These are phyloP conservation scores for Puntigrus tetrazona DNA, from an alignment of 2,113 vertebrate genomes.

Conservation along the genomic window DNA sequence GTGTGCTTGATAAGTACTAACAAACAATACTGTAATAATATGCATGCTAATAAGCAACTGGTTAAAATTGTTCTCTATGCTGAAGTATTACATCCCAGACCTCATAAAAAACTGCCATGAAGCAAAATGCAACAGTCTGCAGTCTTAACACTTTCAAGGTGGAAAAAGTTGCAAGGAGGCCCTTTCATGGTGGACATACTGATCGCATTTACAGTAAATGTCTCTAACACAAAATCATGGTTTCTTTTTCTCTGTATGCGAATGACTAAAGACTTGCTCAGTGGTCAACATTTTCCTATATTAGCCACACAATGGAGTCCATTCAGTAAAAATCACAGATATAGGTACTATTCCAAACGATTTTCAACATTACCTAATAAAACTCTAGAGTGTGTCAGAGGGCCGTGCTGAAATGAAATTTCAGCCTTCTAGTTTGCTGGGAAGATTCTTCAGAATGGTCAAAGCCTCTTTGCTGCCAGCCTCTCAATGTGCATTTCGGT, in stretches of 20 bases:
- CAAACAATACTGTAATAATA: no score
- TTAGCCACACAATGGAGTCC: not conserved
- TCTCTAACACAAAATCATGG: not conserved
- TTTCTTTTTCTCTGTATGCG: not conserved
- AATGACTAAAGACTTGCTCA: slow-evolving; percentile 3
- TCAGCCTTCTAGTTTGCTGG: not conserved
- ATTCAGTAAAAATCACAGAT: slow-evolving; percentile 6
- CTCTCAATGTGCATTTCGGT: not conserved
- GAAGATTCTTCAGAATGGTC: not conserved
- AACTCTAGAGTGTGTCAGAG: not conserved
- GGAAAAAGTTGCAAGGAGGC: not conserved
- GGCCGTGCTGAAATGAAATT: not conserved
- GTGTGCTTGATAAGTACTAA: no score
- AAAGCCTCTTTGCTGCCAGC: not conserved
- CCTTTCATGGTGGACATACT: not conserved
- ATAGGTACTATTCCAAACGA: slow-evolving; percentile 4
- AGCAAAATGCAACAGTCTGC: not conserved
- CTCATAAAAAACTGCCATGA: not conserved
- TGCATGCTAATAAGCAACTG: no score
- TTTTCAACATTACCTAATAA: slow-evolving; percentile 8
- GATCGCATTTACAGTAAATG: slow-evolving; percentile 10
- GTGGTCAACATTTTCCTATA: slow-evolving; percentile 13
- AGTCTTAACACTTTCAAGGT: not conserved
- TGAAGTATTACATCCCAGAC: no score
- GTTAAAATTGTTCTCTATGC: no score